These are phyloP conservation scores for Pectinophora gossypiella DNA, from an alignment of 1,140 invertebrate genomes.

Conservation along the genomic window DNA sequence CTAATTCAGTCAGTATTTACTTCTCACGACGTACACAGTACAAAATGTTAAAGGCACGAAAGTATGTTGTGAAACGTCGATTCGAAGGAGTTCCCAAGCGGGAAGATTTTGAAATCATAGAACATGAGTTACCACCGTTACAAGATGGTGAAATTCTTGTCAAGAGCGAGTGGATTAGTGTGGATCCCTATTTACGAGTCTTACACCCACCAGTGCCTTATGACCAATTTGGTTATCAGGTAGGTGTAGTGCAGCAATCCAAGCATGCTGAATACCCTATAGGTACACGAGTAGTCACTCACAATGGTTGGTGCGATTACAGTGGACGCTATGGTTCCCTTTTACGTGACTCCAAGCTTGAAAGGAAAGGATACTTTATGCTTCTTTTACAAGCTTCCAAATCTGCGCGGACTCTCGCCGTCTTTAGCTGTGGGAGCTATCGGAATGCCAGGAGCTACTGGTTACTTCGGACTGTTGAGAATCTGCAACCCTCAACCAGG, in stretches of 20 bases:
- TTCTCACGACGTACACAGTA: too few relatives aligned
- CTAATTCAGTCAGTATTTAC: too few relatives aligned
- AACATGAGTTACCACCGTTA: constrained; percentile 55
- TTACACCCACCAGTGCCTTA: constrained; percentile 39
- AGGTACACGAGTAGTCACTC: constrained; percentile 72
- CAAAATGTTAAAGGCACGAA: too few relatives aligned
- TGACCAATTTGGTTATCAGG: constrained; percentile 61
- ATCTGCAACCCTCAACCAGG: constrained; percentile 82
- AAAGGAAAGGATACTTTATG: too few relatives aligned
- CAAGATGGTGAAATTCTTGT: constrained; percentile 62
- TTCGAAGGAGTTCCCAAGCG: too few relatives aligned
- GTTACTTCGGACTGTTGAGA: constrained; percentile 84
- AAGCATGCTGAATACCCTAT: constrained; percentile 70
- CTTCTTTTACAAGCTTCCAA: constrained; percentile 45
- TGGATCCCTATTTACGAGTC: constrained; percentile 74
- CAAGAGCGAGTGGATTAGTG: constrained; percentile 71
- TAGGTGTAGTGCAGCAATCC: constrained; percentile 44
- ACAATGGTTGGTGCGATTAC: constrained; percentile 77
- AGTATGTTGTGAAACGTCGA: too few relatives aligned
- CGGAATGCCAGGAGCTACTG: constrained; percentile 76
- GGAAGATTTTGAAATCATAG: too few relatives aligned
- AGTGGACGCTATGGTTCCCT: constrained; percentile 38
- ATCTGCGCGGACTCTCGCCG: constrained; percentile 37
- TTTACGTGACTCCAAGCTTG: neutral
- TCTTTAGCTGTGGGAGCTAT: constrained; percentile 44